Evolutionary conservation across 1,140 invertebrate species (phyloP).

Genomic region (Heliconius congener): DNA sequence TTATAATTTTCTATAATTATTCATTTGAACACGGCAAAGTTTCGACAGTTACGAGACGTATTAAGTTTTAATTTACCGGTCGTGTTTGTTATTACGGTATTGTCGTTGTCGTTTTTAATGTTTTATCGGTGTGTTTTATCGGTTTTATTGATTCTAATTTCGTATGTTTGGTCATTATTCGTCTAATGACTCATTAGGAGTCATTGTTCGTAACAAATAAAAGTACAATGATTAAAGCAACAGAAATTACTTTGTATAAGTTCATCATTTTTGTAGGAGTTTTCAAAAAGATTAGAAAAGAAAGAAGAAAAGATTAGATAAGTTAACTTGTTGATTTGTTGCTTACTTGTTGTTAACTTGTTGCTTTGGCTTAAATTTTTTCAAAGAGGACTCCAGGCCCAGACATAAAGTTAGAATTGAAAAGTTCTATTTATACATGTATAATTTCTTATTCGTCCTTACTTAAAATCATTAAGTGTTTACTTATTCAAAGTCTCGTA

Average conservation of each 20-base stretch:
- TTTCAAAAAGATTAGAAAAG: too few relatives aligned
- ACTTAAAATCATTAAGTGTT: background rate
- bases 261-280: too few relatives aligned
- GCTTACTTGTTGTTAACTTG: too few relatives aligned
- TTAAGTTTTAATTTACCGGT: constrained; percentile 62
- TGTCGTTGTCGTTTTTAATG: constrained; percentile 31
- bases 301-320: too few relatives aligned
- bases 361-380: too few relatives aligned
- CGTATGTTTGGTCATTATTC: constrained; percentile 20
- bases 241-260: too few relatives aligned
- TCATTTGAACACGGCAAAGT: constrained; percentile 68
- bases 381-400: too few relatives aligned
- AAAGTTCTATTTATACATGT: background rate
- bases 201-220: background rate
- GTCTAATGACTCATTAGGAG: background rate
- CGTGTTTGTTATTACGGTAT: constrained; percentile 45
- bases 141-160: constrained; percentile 37
- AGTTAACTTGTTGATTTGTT: too few relatives aligned
- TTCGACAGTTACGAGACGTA: constrained; percentile 64
- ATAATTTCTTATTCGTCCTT: background rate
- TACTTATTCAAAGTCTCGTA: background rate
- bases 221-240: background rate
- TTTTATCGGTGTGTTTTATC: constrained; percentile 35
- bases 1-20: constrained; percentile 75
- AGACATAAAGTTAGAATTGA: too few relatives aligned